Percentiles rank a stretch among this genome's conserved stretches.
These are phyloP conservation scores for Acanthiza pusilla DNA, from an alignment of 2,797 vertebrate species.

Conservation along the genomic window DNA sequence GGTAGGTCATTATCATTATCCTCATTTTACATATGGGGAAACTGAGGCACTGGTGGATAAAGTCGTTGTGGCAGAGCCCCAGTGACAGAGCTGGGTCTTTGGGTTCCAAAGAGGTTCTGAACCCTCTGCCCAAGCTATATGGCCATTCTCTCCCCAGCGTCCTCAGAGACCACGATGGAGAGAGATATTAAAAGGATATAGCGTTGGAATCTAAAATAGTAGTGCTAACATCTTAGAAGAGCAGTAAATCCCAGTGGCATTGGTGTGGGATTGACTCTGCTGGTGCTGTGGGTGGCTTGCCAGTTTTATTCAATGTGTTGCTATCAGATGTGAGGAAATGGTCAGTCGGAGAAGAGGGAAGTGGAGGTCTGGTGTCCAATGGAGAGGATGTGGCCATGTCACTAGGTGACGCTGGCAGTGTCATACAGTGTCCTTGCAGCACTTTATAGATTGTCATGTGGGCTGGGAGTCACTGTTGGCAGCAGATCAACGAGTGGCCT, in stretches of 20 bases:
- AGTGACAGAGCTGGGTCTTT: not conserved
- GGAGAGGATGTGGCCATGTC: not conserved
- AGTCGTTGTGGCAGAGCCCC: not conserved
- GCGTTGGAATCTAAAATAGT: not conserved
- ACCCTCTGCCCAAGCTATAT: not conserved
- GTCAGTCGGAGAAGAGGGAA: not conserved
- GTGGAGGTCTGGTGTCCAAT: not conserved
- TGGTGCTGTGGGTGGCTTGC: not conserved
- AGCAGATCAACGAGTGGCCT: not conserved
- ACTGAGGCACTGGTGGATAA: constrained; percentile 48
- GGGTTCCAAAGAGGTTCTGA: not conserved
- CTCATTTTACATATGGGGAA: constrained; percentile 55
- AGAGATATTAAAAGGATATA: not conserved
- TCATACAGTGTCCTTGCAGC: not conserved
- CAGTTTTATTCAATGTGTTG: fast-evolving
- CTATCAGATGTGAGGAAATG: not conserved
- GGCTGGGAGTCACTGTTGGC: not conserved
- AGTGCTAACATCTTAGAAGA: not conserved
- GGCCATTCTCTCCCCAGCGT: not conserved
- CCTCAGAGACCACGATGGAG: not conserved
- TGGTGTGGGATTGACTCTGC: not conserved
- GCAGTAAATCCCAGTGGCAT: not conserved
- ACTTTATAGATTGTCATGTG: fast-evolving
- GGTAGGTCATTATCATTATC: constrained; percentile 62
- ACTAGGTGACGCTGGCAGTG: not conserved